Base-by-base conservation (phyloP, 2,888 invertebrate genomes). In the Oeneis ivallda region DNA sequence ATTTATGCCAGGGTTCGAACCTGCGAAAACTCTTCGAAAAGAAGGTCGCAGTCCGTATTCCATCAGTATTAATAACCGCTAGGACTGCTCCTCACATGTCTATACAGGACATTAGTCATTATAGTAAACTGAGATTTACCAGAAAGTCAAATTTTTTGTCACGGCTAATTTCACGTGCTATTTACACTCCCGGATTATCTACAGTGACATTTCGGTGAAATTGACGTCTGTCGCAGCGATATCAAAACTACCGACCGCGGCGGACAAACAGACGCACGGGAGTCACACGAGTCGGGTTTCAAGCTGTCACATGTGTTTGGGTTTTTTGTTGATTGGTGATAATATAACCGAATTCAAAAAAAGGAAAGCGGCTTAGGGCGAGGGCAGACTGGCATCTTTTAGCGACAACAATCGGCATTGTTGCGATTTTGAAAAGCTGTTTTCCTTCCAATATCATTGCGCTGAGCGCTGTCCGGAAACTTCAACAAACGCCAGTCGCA, bases 141-240 rank as follows among this genome's bases (percentile, higher is more conserved):
- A 60, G 60, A 49, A 60, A 60, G 19, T 19, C 39, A 37, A 3
- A 50, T 60, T 60, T 60, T 50, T 60, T 60, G 60, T 60, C 39
- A 49, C 47, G 66, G 43, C 60, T 70, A 77, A 87, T 89, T 89
- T 87, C 83, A 88, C 85, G 84, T 79, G 67, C 78, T 76, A 84
- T 87, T 88, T 82, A 76, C 81, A 75, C 69, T 70, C 74, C 69
- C 74, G 79, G 82, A 83, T 74, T 72, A 72, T 81, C 80, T 80
- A 73, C 74, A 17, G 49, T 77, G 78, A 79, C 76, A 76, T 81
- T 89, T 87, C 89, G 77, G 68, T 83, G 87, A 86, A 88, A 78
- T 84, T 72, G 78, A 49, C 49, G 60, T 49, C 49, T 39, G 60
- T 47, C 47, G 59, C 13, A 15, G 47, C 17, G 43, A 58, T 62